Evolutionary conservation across 2,888 invertebrate species (phyloP).

Genomic region (Thymelicus lineola): DNA sequence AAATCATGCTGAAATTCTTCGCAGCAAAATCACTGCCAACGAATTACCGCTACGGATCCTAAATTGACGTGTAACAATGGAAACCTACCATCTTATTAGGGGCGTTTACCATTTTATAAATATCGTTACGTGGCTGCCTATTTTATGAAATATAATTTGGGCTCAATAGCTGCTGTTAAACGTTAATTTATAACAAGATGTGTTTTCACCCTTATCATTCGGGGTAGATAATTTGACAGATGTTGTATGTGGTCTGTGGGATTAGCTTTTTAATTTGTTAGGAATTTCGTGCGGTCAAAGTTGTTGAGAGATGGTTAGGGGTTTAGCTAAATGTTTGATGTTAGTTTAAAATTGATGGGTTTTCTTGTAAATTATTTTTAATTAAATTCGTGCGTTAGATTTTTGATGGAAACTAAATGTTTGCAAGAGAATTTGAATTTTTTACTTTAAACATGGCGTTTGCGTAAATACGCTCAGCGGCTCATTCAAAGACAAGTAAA

Average conservation of each 20-base stretch:
- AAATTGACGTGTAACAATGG: conserved; percentile 50
- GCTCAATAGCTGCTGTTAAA: conserved; percentile 55
- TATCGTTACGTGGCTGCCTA: conserved; percentile 60
- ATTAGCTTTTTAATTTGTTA: conserved; percentile 40
- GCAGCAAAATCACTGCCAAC: too few species aligned
- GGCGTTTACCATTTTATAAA: conserved; percentile 69
- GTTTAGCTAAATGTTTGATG: background rate
- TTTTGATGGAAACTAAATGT: background rate
- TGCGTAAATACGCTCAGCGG: too few species aligned
- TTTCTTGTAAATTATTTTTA: background rate
- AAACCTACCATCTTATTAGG: conserved; percentile 52
- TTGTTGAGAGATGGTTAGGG: conserved; percentile 18
- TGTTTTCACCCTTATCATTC: conserved; percentile 51
- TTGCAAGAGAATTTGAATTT: background rate
- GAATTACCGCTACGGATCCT: too few species aligned
- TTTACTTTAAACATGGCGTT: too few species aligned
- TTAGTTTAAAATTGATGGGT: background rate
- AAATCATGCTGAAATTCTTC: too few species aligned
- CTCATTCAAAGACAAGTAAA: too few species aligned
- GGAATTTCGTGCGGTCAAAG: conserved; percentile 25
- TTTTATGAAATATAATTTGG: conserved; percentile 63
- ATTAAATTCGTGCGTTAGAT: background rate
- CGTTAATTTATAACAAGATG: conserved; percentile 66
- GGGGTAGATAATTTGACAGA: conserved; percentile 60
- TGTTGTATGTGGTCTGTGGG: conserved; percentile 48